Evolutionary conservation across 2,888 invertebrate genomes (phyloP).

Genomic region (Caenorhabditis becei): DNA sequence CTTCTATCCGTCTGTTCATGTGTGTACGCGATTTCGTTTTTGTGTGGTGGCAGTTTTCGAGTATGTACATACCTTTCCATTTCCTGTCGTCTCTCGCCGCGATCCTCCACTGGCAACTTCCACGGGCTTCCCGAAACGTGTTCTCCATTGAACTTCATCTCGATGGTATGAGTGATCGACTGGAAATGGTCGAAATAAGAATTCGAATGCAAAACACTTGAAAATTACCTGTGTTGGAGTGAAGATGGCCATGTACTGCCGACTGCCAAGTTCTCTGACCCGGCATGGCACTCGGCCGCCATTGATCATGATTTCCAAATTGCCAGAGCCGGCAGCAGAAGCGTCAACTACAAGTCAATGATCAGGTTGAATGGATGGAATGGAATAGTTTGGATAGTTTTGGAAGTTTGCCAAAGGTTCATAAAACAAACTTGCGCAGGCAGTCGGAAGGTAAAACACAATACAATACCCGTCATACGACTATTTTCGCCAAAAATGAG

Average conservation of each 20-base stretch:
- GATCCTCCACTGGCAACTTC: constrained; percentile 68
- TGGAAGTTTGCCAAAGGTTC: background rate
- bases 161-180: constrained; percentile 90
- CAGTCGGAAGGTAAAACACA: background rate
- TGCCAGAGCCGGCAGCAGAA: constrained; percentile 95
- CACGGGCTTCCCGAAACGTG: constrained; percentile 70
- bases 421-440: constrained; percentile 16
- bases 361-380: background rate
- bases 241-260: constrained; percentile 91
- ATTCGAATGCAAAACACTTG: background rate
- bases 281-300: constrained; percentile 95
- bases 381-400: no score
- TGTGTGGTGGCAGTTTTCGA: constrained; percentile 49
- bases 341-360: constrained; percentile 89
- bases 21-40: constrained; percentile 19
- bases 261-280: constrained; percentile 90
- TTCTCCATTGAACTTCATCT: constrained; percentile 91
- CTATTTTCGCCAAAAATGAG: constrained; percentile 6
- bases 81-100: constrained; percentile 65
- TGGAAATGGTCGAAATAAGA: constrained; percentile 82
- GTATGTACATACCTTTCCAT: constrained; percentile 65
- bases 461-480: constrained; percentile 26
- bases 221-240: constrained; percentile 88
- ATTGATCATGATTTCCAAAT: constrained; percentile 95
- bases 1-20: constrained; percentile 15